These are phyloP conservation scores for Passer domesticus DNA, from an alignment of 2,113 vertebrate genomes.

Conservation along the genomic window DNA sequence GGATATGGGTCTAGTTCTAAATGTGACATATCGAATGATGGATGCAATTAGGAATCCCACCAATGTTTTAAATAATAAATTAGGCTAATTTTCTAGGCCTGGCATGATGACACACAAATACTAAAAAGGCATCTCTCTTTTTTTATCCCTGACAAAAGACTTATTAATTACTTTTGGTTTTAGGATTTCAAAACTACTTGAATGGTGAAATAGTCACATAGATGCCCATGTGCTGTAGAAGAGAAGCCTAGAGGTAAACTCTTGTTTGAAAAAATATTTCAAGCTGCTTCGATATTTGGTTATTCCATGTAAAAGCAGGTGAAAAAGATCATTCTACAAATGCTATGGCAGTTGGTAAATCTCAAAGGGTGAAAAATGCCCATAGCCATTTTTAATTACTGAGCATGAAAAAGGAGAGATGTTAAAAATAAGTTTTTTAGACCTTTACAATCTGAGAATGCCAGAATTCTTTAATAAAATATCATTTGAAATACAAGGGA, in stretches of 20 bases:
- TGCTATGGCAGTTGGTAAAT: constrained; percentile 77
- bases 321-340: constrained; percentile 76
- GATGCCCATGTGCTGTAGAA: constrained; percentile 60
- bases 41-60: constrained; percentile 88
- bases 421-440: constrained; percentile 72
- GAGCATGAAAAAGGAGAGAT: constrained; percentile 65
- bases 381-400: constrained; percentile 83
- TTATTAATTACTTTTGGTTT: constrained; percentile 82
- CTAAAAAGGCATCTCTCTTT: constrained; percentile 74
- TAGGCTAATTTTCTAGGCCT: constrained; percentile 83
- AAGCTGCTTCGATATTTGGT: constrained; percentile 72
- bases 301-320: constrained; percentile 75
- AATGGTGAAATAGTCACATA: constrained; percentile 61
- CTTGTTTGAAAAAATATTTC: constrained; percentile 46
- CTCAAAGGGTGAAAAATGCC: constrained; percentile 79
- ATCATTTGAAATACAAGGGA: constrained; percentile 24
- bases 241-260: constrained; percentile 73
- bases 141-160: constrained; percentile 79
- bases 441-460: constrained; percentile 29
- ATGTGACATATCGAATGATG: constrained; percentile 87
- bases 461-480: constrained; percentile 6
- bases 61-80: constrained; percentile 90
- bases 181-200: constrained; percentile 76
- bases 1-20: constrained; percentile 82
- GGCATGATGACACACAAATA: constrained; percentile 81